Conservation (phyloP, 2,113 vertebrate species). For the Lasiurus borealis region DNA sequence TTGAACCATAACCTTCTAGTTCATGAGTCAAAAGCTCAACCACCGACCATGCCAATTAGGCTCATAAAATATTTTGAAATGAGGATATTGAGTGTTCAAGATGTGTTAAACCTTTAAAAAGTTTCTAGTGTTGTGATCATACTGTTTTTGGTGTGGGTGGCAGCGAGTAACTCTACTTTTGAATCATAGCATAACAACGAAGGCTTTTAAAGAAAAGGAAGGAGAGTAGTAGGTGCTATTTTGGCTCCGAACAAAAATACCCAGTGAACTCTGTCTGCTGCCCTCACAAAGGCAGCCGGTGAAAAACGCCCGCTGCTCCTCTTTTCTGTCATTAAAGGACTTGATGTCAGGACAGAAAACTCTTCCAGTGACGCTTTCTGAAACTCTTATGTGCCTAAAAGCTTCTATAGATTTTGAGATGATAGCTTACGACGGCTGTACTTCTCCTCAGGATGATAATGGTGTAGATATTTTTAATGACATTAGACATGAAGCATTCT, state of each 20-base stretch:
- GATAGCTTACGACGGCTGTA: not conserved
- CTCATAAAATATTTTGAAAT: not conserved
- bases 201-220: constrained; percentile 44
- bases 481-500: not conserved
- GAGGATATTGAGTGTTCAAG: not conserved
- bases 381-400: constrained; percentile 1
- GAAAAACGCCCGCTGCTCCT: constrained; percentile 51
- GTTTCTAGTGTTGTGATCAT: not conserved
- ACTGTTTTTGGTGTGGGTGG: constrained; percentile 48
- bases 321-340: constrained; percentile 45
- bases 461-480: constrained; percentile 15
- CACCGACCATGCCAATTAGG: too few relatives aligned
- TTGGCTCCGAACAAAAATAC: constrained; percentile 60
- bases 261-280: constrained; percentile 59
- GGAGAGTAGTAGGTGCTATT: constrained; percentile 64
- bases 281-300: constrained; percentile 32
- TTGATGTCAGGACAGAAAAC: constrained; percentile 54
- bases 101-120: constrained; percentile 41
- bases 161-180: constrained; percentile 45
- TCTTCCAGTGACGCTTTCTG: not conserved
- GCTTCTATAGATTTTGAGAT: not conserved
- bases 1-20: too few relatives aligned
- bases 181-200: constrained; percentile 60
- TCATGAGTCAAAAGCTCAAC: too few relatives aligned
- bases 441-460: not conserved